These are phyloP conservation scores for Ascidia mentula DNA, from an alignment of 23 tunicate species.

Conservation along the genomic window DNA sequence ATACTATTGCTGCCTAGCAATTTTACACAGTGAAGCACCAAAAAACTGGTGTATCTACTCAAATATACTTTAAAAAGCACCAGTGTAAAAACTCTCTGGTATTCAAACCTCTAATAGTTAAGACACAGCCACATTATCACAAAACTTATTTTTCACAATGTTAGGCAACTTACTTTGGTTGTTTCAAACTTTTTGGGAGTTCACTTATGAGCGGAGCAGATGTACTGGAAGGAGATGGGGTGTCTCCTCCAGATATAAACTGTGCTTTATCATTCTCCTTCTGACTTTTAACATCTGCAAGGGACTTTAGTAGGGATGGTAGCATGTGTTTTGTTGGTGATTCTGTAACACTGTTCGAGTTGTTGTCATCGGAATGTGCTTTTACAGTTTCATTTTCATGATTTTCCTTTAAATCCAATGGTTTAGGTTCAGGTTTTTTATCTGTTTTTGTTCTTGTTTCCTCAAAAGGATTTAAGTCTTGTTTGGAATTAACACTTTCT, in stretches of 20 bases:
- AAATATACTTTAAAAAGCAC: too few relatives aligned
- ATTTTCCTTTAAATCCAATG: neutral
- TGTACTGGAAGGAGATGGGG: constrained; percentile 19
- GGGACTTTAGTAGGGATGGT: constrained; percentile 45
- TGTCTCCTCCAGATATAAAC: neutral
- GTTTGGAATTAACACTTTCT: neutral
- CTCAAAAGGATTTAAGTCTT: neutral
- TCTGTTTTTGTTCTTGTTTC: neutral
- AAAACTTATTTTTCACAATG: too few relatives aligned
- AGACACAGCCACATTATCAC: too few relatives aligned
- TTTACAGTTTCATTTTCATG: neutral
- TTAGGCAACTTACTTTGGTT: too few relatives aligned
- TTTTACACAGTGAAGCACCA: too few relatives aligned
- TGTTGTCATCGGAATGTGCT: neutral
- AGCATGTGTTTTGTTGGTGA: constrained; percentile 20
- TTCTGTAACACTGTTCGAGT: neutral
- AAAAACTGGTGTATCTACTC: too few relatives aligned
- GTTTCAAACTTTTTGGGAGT: constrained; percentile 43
- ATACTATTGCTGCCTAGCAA: too few relatives aligned
- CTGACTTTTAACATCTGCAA: constrained; percentile 23
- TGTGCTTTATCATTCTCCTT: neutral
- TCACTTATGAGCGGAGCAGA: constrained; percentile 57
- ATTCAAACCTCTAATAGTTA: too few relatives aligned
- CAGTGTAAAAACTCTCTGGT: too few relatives aligned
- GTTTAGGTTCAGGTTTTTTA: neutral